Conservation (phyloP, 2,888 invertebrate species). For the Polietes domitor region DNA sequence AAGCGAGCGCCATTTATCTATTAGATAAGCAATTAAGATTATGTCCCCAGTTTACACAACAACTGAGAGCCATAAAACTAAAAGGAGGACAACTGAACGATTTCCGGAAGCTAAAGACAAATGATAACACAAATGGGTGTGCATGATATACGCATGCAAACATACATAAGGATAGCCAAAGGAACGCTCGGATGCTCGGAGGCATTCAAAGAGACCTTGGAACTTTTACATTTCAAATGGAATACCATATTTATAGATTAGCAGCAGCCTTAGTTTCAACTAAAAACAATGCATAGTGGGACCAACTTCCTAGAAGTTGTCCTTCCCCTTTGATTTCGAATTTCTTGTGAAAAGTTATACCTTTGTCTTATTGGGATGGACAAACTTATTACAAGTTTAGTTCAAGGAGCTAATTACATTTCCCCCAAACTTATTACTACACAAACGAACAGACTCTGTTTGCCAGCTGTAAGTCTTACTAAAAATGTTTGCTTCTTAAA, state of each 20-base stretch:
- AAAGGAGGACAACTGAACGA: neutral
- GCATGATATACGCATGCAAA: no score
- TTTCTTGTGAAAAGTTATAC: no score
- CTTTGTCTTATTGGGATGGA: no score
- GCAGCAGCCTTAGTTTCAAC: no score
- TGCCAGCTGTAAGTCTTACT: neutral
- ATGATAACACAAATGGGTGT: neutral
- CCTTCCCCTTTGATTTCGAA: no score
- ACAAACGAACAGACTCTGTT: neutral
- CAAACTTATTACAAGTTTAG: neutral
- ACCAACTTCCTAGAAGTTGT: no score
- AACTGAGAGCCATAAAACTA: neutral
- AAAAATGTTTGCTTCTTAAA: neutral
- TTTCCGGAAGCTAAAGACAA: neutral
- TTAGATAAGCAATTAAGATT: slow-evolving; percentile 24
- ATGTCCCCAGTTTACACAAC: neutral
- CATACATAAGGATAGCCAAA: no score
- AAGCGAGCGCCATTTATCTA: slow-evolving; percentile 29
- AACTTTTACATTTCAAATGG: no score
- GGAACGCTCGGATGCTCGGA: neutral
- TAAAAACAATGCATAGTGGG: no score
- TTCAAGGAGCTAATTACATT: slow-evolving; percentile 2
- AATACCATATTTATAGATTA: no score
- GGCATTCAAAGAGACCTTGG: no score
- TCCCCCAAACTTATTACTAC: neutral